Evolutionary conservation across 2,888 invertebrate species (phyloP).

Genomic region (Campoplex nolae): DNA sequence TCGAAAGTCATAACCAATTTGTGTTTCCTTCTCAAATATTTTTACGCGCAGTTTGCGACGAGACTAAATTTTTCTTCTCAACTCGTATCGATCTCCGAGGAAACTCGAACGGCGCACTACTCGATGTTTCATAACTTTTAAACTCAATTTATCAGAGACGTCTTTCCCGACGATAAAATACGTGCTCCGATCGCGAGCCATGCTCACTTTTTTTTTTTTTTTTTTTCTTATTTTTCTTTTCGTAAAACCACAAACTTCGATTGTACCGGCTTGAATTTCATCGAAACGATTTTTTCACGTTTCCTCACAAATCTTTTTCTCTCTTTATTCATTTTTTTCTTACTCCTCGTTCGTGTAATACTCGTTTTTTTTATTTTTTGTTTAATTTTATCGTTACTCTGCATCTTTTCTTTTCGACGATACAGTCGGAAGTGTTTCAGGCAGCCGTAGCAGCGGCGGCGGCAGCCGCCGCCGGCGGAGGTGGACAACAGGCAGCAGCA

Average conservation of each 20-base stretch:
- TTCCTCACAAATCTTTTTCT: not conserved
- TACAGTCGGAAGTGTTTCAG: slow-evolving; percentile 87
- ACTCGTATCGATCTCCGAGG: slow-evolving; percentile 12
- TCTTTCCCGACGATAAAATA: slow-evolving; percentile 40
- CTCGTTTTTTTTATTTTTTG: not conserved
- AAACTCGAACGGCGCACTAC: slow-evolving; percentile 11
- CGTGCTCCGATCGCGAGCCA: slow-evolving; percentile 6
- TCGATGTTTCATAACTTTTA: slow-evolving; percentile 33
- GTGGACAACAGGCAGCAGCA: slow-evolving; percentile 82
- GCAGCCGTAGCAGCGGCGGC: slow-evolving; percentile 84
- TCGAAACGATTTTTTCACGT: not conserved
- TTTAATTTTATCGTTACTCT: not conserved
- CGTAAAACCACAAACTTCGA: not conserved
- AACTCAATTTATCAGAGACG: slow-evolving; percentile 53
- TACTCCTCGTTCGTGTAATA: not conserved
- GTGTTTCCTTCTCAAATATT: not conserved
- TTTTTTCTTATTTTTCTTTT: not conserved
- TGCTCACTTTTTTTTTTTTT: too few relatives aligned
- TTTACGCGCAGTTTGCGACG: not conserved
- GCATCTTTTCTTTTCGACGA: slow-evolving; percentile 71
- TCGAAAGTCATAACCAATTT: not conserved
- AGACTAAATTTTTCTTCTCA: not conserved
- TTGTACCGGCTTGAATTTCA: not conserved
- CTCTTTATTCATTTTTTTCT: slow-evolving; percentile 5
- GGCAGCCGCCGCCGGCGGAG: slow-evolving; percentile 85